Percentiles rank a stretch among this genome's conserved stretches.
These are phyloP conservation scores for Megalopta genalis DNA, from an alignment of 1,140 invertebrate genomes.

Conservation along the genomic window DNA sequence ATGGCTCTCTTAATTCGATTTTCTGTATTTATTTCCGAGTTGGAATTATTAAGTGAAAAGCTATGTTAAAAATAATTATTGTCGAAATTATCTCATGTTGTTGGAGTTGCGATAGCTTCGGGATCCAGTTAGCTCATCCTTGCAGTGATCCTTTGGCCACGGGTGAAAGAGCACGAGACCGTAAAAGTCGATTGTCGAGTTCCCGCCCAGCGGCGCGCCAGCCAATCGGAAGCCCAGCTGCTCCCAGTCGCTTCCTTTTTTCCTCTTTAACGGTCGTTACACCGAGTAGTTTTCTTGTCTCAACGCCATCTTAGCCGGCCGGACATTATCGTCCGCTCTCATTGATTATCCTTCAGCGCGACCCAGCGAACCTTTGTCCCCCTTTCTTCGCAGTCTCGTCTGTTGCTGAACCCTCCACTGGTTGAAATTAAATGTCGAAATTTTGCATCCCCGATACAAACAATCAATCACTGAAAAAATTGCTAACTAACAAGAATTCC, in stretches of 20 bases:
- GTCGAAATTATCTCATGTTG: no score
- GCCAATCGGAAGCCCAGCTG: slow-evolving; percentile 69
- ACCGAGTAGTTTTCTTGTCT: slow-evolving; percentile 71
- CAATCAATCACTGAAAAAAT: no score
- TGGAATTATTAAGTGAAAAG: no score
- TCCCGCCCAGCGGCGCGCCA: slow-evolving; percentile 67
- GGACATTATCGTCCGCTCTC: slow-evolving; percentile 68
- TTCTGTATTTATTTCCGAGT: no score
- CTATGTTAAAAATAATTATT: no score
- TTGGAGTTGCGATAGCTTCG: neutral
- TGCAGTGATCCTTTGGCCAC: slow-evolving; percentile 28
- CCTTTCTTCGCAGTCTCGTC: neutral
- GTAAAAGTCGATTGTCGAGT: slow-evolving; percentile 71
- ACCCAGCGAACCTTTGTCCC: neutral
- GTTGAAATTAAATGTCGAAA: no score
- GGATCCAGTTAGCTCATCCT: slow-evolving; percentile 47
- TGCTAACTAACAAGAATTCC: no score
- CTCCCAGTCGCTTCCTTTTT: slow-evolving; percentile 54
- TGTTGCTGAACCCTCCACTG: no score
- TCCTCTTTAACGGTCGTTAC: slow-evolving; percentile 67
- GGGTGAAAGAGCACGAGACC: slow-evolving; percentile 58
- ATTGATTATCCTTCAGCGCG: slow-evolving; percentile 63
- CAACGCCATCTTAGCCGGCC: slow-evolving; percentile 74
- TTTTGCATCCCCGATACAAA: no score
- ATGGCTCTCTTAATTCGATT: no score